phyloP scores from a whole-genome alignment of 2,888 invertebrate genomes.

The Trisateles emortualis region DNA sequence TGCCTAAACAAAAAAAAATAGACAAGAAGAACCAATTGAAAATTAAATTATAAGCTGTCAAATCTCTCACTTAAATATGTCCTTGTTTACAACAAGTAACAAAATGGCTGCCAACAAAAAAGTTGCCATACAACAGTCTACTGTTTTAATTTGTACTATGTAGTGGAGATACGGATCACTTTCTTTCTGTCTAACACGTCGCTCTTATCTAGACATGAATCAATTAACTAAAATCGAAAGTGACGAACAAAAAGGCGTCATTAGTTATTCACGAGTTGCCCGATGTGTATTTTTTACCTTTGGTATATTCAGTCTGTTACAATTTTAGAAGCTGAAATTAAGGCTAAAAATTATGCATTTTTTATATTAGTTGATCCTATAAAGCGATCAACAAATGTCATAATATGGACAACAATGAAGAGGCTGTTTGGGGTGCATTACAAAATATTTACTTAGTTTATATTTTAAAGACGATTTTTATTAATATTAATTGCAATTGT shows the following conservation, averaged over 20 bases:
- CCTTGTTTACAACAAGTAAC: conserved; percentile 6
- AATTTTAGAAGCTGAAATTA: too few species aligned
- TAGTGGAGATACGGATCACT: conserved; percentile 48
- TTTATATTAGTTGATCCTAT: too few species aligned
- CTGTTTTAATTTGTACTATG: conserved; percentile 30
- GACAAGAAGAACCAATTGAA: conserved; percentile 4
- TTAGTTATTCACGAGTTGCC: conserved; percentile 30
- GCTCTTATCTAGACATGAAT: conserved; percentile 71
- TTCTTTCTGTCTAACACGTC: conserved; percentile 61
- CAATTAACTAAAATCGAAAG: conserved; percentile 79
- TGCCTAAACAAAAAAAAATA: conserved; percentile 1
- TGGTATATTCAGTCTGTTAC: too few species aligned
- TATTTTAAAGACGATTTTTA: too few species aligned
- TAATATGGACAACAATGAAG: too few species aligned
- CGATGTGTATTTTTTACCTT: conserved; percentile 9
- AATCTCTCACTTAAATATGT: conserved; percentile 9
- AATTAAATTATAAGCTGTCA: conserved; percentile 14
- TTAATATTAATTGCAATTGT: too few species aligned
- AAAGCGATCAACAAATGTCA: too few species aligned
- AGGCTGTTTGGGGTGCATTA: too few species aligned
- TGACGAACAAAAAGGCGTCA: conserved; percentile 51
- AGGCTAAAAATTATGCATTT: too few species aligned
- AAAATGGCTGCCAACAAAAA: conserved; percentile 10
- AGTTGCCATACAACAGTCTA: too few species aligned
- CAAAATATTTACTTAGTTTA: too few species aligned